A percentile compares a stretch with the other conserved stretches of the same genome.
phyloP scores from a whole-genome alignment of 2,113 vertebrate genomes.

The Nycticebus coucang region DNA sequence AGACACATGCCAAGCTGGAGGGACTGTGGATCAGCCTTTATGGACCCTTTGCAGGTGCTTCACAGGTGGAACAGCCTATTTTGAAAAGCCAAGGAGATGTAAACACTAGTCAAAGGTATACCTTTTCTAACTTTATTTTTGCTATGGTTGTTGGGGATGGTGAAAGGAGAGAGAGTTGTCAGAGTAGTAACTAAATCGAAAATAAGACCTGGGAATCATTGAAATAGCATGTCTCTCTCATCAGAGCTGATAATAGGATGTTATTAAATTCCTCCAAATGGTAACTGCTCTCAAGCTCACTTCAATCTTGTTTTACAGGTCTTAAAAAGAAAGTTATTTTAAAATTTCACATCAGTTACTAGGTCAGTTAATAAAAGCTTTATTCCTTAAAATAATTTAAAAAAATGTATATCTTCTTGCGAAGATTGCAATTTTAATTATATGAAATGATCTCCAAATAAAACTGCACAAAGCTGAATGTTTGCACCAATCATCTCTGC shows the following conservation, averaged over 20 bases:
- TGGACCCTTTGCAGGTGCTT: not conserved
- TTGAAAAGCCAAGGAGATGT: conserved; percentile 1
- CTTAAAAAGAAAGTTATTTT: conserved; percentile 60
- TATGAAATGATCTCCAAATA: conserved; percentile 20
- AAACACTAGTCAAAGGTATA: not conserved
- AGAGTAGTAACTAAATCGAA: conserved; percentile 20
- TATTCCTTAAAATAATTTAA: not conserved
- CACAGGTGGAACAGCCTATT: not conserved
- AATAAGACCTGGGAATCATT: not conserved
- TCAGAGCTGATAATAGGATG: not conserved
- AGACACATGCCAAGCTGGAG: not conserved
- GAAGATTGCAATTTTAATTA: conserved; percentile 66
- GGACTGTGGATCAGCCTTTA: not conserved
- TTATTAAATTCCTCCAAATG: conserved; percentile 39
- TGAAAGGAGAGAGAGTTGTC: not conserved
- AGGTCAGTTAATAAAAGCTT: conserved; percentile 58
- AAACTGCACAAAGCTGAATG: conserved; percentile 11
- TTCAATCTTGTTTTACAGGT: conserved; percentile 49
- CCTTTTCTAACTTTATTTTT: not conserved
- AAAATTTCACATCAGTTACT: conserved; percentile 62
- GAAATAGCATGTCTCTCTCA: conserved; percentile 11
- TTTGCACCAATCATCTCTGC: conserved; percentile 22
- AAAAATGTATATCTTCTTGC: conserved; percentile 36
- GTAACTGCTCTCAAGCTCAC: not conserved
- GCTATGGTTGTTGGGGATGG: not conserved